These are phyloP conservation scores for Ameiurus melas DNA, from an alignment of 2,113 vertebrate genomes.

Conservation along the genomic window DNA sequence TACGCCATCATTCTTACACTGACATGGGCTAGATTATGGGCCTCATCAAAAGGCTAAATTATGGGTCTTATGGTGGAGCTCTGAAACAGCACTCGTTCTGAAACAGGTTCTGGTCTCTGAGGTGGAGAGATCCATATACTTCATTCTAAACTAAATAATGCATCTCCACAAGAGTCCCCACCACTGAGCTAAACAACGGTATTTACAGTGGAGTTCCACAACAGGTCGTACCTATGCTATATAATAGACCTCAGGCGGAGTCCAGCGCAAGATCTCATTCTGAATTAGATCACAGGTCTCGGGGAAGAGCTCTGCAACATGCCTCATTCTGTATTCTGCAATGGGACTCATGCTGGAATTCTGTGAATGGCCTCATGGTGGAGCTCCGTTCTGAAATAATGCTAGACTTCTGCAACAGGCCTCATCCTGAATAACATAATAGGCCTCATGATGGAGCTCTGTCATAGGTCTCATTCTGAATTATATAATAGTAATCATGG, in stretches of 20 bases:
- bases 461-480: background rate
- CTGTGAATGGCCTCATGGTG: background rate
- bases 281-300: background rate
- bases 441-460: background rate
- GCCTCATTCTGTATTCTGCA: background rate
- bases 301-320: conserved; percentile 13
- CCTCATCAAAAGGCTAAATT: no score
- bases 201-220: background rate
- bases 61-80: background rate
- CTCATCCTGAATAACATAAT: background rate
- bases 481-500: background rate
- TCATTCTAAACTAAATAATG: background rate
- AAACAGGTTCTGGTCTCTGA: no score
- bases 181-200: background rate
- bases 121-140: background rate
- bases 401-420: no score
- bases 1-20: background rate
- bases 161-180: background rate
- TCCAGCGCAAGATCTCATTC: background rate
- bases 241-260: background rate
- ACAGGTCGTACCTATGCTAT: background rate
- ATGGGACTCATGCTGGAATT: background rate
- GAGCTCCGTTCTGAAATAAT: background rate
- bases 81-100: background rate
- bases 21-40: background rate